Percentiles rank a stretch among this genome's conserved stretches.
These are phyloP conservation scores for Actinemys pallida DNA, from an alignment of 2,113 vertebrate genomes.

Conservation along the genomic window DNA sequence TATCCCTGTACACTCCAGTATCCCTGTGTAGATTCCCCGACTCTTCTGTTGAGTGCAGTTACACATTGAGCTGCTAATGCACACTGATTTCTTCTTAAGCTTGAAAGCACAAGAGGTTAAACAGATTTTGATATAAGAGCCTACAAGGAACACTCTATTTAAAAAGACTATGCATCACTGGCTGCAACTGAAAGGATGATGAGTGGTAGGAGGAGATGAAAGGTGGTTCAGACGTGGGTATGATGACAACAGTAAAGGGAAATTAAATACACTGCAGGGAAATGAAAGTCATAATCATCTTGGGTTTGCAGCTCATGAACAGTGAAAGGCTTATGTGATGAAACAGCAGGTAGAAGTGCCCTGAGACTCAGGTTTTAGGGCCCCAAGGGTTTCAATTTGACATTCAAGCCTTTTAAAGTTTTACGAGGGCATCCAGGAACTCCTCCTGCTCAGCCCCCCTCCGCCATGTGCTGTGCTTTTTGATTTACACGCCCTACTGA, in stretches of 20 bases:
- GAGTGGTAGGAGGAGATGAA: slow-evolving; percentile 78
- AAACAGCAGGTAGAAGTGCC: slow-evolving; percentile 69
- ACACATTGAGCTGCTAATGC: slow-evolving; percentile 62
- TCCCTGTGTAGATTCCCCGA: slow-evolving; percentile 61
- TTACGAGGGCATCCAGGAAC: slow-evolving; percentile 75
- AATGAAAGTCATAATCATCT: slow-evolving; percentile 77
- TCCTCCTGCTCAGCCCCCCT: slow-evolving; percentile 22
- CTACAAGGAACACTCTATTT: slow-evolving; percentile 77
- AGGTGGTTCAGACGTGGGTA: slow-evolving; percentile 75
- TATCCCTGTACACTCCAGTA: not conserved
- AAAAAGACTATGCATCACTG: slow-evolving; percentile 76
- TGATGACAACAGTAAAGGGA: slow-evolving; percentile 77
- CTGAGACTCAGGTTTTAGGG: slow-evolving; percentile 69
- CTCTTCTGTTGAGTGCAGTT: slow-evolving; percentile 68
- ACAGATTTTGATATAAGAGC: slow-evolving; percentile 80
- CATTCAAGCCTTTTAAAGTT: slow-evolving; percentile 72
- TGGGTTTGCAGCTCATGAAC: slow-evolving; percentile 76
- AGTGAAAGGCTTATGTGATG: slow-evolving; percentile 73
- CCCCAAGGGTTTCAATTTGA: slow-evolving; percentile 70
- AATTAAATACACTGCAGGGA: slow-evolving; percentile 79
- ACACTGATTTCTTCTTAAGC: slow-evolving; percentile 68
- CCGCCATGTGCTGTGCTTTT: slow-evolving; percentile 45
- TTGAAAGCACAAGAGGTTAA: slow-evolving; percentile 77
- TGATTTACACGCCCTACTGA: slow-evolving; percentile 68
- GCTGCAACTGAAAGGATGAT: slow-evolving; percentile 76